phyloP scores from a whole-genome alignment of 2,888 invertebrate species.

The Margaritifera margaritifera region DNA sequence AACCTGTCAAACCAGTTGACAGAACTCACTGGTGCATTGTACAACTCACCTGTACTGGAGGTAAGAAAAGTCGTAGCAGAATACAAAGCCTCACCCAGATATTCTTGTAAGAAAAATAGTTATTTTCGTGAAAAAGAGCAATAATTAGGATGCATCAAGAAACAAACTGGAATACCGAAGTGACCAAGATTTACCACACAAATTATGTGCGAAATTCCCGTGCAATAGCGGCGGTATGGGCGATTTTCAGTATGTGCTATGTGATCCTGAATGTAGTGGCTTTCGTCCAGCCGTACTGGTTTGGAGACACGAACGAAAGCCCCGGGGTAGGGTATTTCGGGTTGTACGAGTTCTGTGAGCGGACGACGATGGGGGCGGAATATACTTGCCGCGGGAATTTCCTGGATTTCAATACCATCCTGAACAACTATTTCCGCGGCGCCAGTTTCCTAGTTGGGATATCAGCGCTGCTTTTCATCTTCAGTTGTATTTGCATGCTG shows the following conservation, averaged over 20 bases:
- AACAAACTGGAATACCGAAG: constrained; percentile 54
- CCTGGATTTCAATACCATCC: constrained; percentile 81
- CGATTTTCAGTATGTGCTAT: constrained; percentile 96
- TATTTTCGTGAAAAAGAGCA: not conserved
- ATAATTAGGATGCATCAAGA: constrained; percentile 46
- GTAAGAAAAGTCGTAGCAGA: constrained; percentile 26
- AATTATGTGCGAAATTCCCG: constrained; percentile 73
- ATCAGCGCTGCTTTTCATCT: constrained; percentile 85
- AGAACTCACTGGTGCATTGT: constrained; percentile 24
- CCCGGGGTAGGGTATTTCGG: constrained; percentile 94
- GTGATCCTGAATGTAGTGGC: constrained; percentile 95
- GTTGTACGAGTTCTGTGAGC: constrained; percentile 87
- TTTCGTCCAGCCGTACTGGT: constrained; percentile 87
- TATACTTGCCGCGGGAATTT: constrained; percentile 84
- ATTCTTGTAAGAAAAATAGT: not conserved
- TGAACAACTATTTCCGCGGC: constrained; percentile 87
- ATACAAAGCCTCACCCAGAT: constrained; percentile 25
- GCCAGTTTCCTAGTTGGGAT: constrained; percentile 92
- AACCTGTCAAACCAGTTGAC: constrained; percentile 21
- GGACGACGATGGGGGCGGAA: constrained; percentile 78
- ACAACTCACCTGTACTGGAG: constrained; percentile 31
- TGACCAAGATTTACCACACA: constrained; percentile 61
- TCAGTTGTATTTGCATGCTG: constrained; percentile 89
- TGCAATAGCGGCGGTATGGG: constrained; percentile 97
- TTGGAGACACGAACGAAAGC: constrained; percentile 75